Conservation (phyloP, 1,140 invertebrate genomes). For the Stenopsyche tienmushanensis region DNA sequence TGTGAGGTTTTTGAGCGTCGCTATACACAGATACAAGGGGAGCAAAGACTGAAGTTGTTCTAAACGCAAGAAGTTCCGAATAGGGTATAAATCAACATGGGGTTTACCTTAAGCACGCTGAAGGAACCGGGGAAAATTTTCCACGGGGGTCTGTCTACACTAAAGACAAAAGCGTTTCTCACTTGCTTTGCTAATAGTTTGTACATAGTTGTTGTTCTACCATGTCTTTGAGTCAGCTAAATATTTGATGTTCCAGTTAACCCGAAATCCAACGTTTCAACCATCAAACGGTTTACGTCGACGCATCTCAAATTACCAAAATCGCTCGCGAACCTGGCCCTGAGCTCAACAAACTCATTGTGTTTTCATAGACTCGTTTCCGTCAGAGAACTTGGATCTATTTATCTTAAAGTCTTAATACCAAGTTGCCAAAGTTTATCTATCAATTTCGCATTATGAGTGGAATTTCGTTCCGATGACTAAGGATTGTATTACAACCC, state of each 20-base stretch:
- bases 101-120: not conserved
- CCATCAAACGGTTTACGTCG: not conserved
- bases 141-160: not conserved
- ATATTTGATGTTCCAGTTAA: slow-evolving; percentile 22
- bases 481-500: no score
- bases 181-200: slow-evolving; percentile 13
- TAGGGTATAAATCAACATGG: not conserved
- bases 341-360: no score
- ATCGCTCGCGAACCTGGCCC: no score
- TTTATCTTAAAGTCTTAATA: no score
- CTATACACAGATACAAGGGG: no score
- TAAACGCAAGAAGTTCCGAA: not conserved
- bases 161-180: not conserved
- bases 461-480: no score
- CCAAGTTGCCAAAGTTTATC: no score
- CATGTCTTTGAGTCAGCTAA: slow-evolving; percentile 21
- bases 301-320: not conserved
- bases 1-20: no score
- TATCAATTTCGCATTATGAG: no score
- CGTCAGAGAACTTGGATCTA: no score
- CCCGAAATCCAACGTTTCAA: not conserved
- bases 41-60: no score
- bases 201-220: slow-evolving; percentile 12
- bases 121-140: not conserved
- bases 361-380: no score